Base-by-base conservation (phyloP, 37 sponge, comb jelly and placozoan genomes). In the Beroe ovata region DNA sequence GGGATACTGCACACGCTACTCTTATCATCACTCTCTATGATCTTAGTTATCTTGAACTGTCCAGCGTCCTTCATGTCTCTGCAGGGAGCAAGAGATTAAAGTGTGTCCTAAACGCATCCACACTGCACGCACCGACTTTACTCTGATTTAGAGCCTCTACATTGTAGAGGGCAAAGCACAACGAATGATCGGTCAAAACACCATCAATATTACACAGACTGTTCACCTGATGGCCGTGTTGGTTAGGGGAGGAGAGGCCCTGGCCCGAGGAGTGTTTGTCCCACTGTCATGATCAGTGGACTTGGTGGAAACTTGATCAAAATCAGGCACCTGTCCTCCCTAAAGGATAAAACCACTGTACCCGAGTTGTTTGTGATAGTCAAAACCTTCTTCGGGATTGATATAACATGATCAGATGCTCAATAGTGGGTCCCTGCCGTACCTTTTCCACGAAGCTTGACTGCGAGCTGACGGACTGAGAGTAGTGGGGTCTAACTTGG, bases 1-100 rank as follows among this genome's bases (percentile, higher is more conserved):
- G 71, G 71, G 47, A 77, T 77, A 4, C 54, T 42, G 47, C 38
- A 42, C n/a, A 77, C 84, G 25, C 84, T 77, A 19, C 84, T 33
- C 26, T 33, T 77, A 41, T 77, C 84, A 36, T 77, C 84, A 30
- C 69, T 66, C 36, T 77, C 84, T 3, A 77, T 77, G 21, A 77
- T 42, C 28, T 77, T 77, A 8, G 84, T 77, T 14, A 77, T 77
- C 84, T 42, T 77, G 54, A 77, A 77, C 84, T 77, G 84, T 16
- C 84, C 54, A 0, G 36, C 84, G 21, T 42, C 84, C 35, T 36
- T 47, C 54, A 47, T 4, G 34, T 66, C 69, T 66, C 69, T 66
- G 69, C 29, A 33, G n/a, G n/a, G n/a, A n/a, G n/a, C n/a, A n/a
- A n/a, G n/a, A n/a, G n/a, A n/a, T n/a, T n/a, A n/a, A n/a, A n/a